phyloP scores from a whole-genome alignment of 1,140 invertebrate genomes.

The silkworm (Bombyx mori) region DNA sequence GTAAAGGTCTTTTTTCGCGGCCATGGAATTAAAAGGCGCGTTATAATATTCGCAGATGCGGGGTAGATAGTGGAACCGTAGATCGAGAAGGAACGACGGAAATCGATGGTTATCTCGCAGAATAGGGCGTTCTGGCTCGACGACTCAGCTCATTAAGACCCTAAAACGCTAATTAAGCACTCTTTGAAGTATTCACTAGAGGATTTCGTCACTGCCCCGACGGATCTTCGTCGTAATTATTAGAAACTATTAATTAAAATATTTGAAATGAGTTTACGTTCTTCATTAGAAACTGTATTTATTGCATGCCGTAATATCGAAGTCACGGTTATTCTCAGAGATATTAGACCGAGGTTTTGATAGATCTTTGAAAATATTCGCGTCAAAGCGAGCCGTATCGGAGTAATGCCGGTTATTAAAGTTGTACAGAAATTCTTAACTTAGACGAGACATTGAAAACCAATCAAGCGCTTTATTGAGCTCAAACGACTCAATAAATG shows the following conservation, averaged over 20 bases:
- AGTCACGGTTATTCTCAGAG: no score
- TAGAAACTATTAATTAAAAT: background rate
- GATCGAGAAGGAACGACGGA: background rate
- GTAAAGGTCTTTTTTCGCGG: no score
- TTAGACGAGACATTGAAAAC: conserved; percentile 1
- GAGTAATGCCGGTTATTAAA: conserved; percentile 15
- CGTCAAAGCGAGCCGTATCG: conserved; percentile 12
- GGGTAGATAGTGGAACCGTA: no score
- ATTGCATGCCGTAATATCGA: no score
- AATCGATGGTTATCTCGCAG: background rate
- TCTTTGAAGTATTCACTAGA: conserved; percentile 43
- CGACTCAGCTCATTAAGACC: conserved; percentile 49
- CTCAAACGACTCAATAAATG: conserved; percentile 4
- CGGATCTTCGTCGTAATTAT: conserved; percentile 16
- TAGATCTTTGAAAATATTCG: conserved; percentile 12
- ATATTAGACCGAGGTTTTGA: conserved; percentile 7
- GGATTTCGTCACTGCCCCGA: conserved; percentile 31
- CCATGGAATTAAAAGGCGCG: no score
- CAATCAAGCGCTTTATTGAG: conserved; percentile 11
- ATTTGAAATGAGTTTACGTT: background rate
- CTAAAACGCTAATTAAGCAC: conserved; percentile 52
- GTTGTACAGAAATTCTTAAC: conserved; percentile 15
- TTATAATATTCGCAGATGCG: no score
- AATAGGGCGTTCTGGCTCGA: conserved; percentile 14
- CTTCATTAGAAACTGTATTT: no score